Evolutionary conservation across 2,113 vertebrate genomes (phyloP), one percentile per base, ranked within the genome.

Genomic region (Tympanuchus pallidicinctus): DNA sequence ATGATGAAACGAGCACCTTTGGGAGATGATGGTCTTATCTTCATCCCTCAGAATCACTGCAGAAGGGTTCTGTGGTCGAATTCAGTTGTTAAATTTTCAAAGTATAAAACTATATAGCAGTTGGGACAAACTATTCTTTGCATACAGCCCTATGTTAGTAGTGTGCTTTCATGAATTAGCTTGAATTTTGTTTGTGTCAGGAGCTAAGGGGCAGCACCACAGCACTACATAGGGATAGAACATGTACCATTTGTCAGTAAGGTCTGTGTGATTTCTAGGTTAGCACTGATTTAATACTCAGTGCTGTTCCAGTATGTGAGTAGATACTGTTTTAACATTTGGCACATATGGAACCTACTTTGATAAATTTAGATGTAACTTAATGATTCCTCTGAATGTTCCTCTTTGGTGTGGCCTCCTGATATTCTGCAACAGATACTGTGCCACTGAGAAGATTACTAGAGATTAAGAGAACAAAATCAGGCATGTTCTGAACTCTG

Each of bases 401-500:
- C 48, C 7, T 54, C 61, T 83, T 92, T 72, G 57, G 83, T 88
- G 75, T 66, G 71, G 85, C 74, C 25, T 87, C 36, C 65, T n/a
- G 20, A 79, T 94, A 82, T n/a, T 91, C 85, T 75, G 76, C 78
- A 90, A 87, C 92, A 87, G 89, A 95, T 91, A 70, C 40, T 67
- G 70, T 89, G 88, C 94, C 85, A 48, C 93, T 92, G 73, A 96
- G 71, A 82, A 95, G 85, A 95, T 94, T 96, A 87, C 45, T 40
- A 64, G 80, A 93, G 93, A 97, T 96, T 95, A 97, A 81, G 87
- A 83, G 67, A 88, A 47, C 63, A 76, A 71, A 47, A 72, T 89
- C 71, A 94, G 82, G 60, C 93, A 47, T 96, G 77, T 94, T 94
- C 84, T 97, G 82, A 95, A 78, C 94, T 94, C 93, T 96, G 93